Evolutionary conservation across 1,140 invertebrate species (phyloP), one percentile per base, ranked within the genome.

Genomic region (Pseudomyrmex cubaensis): DNA sequence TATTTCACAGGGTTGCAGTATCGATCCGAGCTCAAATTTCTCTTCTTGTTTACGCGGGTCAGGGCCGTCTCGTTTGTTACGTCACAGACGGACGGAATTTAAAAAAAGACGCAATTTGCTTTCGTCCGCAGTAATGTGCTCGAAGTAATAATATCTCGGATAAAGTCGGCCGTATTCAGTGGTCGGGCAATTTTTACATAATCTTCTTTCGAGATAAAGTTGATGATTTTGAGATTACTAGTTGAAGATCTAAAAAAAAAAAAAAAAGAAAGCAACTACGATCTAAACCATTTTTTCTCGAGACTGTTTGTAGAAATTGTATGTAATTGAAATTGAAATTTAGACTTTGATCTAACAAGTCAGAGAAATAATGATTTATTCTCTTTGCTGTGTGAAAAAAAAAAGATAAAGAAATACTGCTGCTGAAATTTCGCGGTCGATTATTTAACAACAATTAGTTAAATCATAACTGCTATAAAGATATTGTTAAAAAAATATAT

Each of bases 51-150:
- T 61, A 61, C 57, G 17, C 13, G 22, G n/a, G 25, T 44, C 2
- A 35, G 15, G 22, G 2, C 10, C 48, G 15, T 70, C 22, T 70
- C 5, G 13, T 70, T 70, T 35, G 35, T 35, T 54, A 70, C 13
- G 12, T 13, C 57, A 22, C 10, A 3, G 44, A 57, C 20, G n/a
- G 13, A 35, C 5, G 5, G 5, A 35, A 35, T 35, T 35, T 35
- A 35, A 35, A 35, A 35, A 73, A 57, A 73, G n/a, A 57, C 8
- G 44, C 69, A 35, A 9, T 20, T 73, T 72, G n/a, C n/a, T 72
- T 56, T 17, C 5, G 4, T 2, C 2, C 44, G 2, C 25, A 20
- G 25, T 17, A 73, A 20, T 22, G 57, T 12, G 17, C 10, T 4
- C 35, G 20, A 20, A 15, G 3, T 70, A 54, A 13, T 73, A 57